phyloP scores from a whole-genome alignment of 2,888 invertebrate species.

The Euzophera pinguis region DNA sequence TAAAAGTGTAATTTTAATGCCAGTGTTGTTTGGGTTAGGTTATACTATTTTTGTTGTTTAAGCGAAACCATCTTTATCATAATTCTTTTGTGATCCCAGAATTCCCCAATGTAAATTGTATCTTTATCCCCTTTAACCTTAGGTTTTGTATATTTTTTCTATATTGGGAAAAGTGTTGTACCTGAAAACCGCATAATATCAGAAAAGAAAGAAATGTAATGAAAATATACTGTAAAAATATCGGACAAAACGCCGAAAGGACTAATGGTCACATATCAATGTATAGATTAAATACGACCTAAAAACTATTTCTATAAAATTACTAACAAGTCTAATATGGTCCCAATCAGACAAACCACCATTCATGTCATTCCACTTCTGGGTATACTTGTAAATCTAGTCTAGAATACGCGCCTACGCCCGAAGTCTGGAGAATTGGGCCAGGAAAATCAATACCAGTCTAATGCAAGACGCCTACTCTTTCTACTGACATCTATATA shows the following conservation, averaged over 20 bases:
- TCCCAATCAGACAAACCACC: not conserved
- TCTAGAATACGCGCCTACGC: slow-evolving; percentile 31
- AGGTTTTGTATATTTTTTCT: no score
- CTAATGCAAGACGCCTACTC: not conserved
- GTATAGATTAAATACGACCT: no score
- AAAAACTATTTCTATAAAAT: not conserved
- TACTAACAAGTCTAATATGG: not conserved
- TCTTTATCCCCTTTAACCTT: no score
- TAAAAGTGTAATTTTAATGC: not conserved
- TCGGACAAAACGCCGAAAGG: no score
- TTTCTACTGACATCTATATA: not conserved
- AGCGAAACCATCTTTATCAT: no score
- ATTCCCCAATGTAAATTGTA: no score
- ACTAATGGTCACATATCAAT: no score
- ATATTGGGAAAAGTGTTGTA: no score
- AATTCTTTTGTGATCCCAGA: no score
- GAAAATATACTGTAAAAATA: no score
- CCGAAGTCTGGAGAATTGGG: not conserved
- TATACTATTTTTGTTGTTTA: not conserved
- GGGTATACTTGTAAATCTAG: slow-evolving; percentile 28
- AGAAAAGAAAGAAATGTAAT: no score
- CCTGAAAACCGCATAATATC: no score
- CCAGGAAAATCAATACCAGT: slow-evolving; percentile 1
- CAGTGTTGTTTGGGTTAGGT: not conserved
- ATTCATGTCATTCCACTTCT: slow-evolving; percentile 6